phyloP scores from a whole-genome alignment of 2,888 invertebrate species.

The Macroteleia sp. region DNA sequence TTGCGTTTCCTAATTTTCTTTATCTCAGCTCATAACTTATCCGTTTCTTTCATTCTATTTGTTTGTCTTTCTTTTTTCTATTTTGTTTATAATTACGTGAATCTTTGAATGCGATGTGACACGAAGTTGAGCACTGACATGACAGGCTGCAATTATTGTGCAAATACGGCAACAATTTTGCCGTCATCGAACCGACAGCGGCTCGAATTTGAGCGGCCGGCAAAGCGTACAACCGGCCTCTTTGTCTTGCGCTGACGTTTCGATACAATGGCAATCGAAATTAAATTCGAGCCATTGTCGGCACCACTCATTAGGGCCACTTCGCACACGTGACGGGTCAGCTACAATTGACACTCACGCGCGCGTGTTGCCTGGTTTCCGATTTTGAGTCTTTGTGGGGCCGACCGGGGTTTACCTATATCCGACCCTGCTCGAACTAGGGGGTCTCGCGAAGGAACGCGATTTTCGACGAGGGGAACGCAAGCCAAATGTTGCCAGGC shows the following conservation, averaged over 20 bases:
- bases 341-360: constrained; percentile 40
- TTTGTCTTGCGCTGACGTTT: constrained; percentile 46
- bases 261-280: constrained; percentile 49
- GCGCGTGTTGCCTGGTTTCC: constrained; percentile 37
- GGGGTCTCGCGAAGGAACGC: constrained; percentile 19
- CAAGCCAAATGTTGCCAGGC: constrained; percentile 22
- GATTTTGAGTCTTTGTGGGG: constrained; percentile 47
- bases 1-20: no score
- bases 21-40: no score
- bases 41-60: no score
- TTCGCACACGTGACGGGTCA: constrained; percentile 51
- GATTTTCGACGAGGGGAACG: constrained; percentile 12
- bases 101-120: not conserved
- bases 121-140: not conserved
- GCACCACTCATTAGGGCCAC: constrained; percentile 47
- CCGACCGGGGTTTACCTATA: constrained; percentile 8
- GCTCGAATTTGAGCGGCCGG: constrained; percentile 19
- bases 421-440: not conserved
- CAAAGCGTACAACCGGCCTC: constrained; percentile 48
- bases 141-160: constrained; percentile 7
- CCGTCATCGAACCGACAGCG: constrained; percentile 11
- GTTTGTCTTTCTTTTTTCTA: no score
- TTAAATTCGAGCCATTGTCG: constrained; percentile 47
- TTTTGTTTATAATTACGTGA: no score
- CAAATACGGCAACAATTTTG: constrained; percentile 23